Conservation (phyloP, 1,140 invertebrate genomes). For the Drosophila guanche region DNA sequence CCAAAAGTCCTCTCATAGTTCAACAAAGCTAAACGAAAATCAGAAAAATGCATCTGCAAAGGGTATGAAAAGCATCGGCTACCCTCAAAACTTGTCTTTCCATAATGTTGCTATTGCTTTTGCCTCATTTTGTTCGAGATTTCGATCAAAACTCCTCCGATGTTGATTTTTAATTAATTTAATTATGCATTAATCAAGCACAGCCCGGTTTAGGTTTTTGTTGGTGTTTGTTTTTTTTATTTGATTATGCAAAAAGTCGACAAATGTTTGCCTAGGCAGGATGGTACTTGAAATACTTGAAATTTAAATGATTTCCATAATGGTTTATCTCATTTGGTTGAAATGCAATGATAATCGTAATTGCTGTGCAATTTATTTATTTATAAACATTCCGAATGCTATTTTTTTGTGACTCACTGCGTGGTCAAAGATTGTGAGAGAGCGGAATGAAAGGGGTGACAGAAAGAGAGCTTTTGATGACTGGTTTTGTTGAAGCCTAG, state of each 20-base stretch:
- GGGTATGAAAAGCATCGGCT: too few species aligned
- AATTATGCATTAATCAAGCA: conserved; percentile 43
- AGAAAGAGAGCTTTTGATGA: conserved; percentile 1
- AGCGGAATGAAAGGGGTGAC: conserved; percentile 2
- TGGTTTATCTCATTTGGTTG: not conserved
- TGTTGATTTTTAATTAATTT: conserved; percentile 42
- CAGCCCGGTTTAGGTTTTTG: conserved; percentile 3
- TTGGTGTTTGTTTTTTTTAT: conserved; percentile 1
- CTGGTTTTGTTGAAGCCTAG: conserved; percentile 44
- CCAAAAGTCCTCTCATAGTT: too few species aligned
- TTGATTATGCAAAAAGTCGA: not conserved
- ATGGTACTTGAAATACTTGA: too few species aligned
- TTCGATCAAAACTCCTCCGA: conserved; percentile 1
- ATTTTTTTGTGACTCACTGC: conserved; percentile 40
- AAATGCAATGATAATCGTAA: conserved; percentile 3
- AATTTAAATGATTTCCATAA: too few species aligned
- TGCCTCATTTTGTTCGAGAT: not conserved
- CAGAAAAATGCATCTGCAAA: too few species aligned
- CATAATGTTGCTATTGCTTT: not conserved
- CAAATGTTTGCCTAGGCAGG: too few species aligned
- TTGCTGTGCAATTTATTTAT: conserved; percentile 33
- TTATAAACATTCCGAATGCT: conserved; percentile 32
- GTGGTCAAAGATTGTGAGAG: not conserved
- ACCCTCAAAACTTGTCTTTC: too few species aligned
- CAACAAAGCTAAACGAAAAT: too few species aligned